Evolutionary conservation across 2,888 invertebrate genomes (phyloP), one percentile per base, ranked within the genome.

Genomic region (Amphipyra tragopoginis): DNA sequence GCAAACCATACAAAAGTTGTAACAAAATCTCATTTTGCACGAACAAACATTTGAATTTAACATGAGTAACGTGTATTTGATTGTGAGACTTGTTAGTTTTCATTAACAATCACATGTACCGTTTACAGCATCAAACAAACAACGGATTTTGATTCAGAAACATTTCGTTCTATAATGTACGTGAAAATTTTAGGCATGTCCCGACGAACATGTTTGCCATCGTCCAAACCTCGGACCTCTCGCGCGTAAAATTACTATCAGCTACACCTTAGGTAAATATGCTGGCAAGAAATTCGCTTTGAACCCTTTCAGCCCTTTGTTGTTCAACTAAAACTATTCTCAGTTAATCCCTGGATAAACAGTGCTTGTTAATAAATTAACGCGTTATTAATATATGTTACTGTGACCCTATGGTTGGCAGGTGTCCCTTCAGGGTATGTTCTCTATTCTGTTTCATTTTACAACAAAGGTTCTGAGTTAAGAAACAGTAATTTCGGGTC

Each of bases 231-330:
- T 91, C 89, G 90, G 93, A 91, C 93, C 91, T 92, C 84, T 89
- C 90, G 88, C 90, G 92, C 93, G 93, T 93, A 93, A 94, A 94
- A 93, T 94, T 94, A 91, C 93, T 93, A 94, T 94, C 94, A 93
- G 91, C 93, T 92, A 86, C 88, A 91, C 93, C 92, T 91, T 90
- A 93, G 91, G 94, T 94, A 94, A 94, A 94, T 94, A 94, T 94
- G 94, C 93, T 91, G 93, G 89, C 93, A 94, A 94, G 94, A 94
- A 93, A 93, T 93, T 93, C 91, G 92, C 94, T 94, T 94, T 94
- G 94, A 94, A 94, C 94, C 94, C 94, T 93, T 90, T 87, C 86
- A 84, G 89, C 86, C 93, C 94, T 94, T 94, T 94, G 94, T 94
- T 94, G 93, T 94, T 89, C 91, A 92, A 93, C 94, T 93, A 92